Evolutionary conservation across 2,888 invertebrate species (phyloP).

Genomic region (Crocallis elinguaria): DNA sequence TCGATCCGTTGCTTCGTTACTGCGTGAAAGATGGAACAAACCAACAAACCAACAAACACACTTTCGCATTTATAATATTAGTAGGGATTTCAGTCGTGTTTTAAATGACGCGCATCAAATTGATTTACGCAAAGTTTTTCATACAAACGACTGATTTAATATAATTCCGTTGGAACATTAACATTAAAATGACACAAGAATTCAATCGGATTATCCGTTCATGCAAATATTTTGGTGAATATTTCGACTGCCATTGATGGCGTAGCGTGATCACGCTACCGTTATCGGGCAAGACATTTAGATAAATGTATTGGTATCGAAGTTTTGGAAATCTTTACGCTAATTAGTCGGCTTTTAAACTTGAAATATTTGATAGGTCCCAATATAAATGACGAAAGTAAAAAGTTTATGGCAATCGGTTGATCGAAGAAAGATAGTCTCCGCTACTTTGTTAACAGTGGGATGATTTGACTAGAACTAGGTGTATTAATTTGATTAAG

Average conservation of each 20-base stretch:
- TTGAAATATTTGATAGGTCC: constrained; percentile 24
- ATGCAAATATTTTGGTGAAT: constrained; percentile 35
- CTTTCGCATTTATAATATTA: too few species aligned
- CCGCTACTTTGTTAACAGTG: constrained; percentile 3
- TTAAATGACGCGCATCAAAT: constrained; percentile 28
- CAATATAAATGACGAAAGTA: constrained; percentile 25
- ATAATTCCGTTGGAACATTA: constrained; percentile 38
- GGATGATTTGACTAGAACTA: background rate
- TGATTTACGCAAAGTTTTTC: constrained; percentile 36
- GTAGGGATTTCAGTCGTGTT: constrained; percentile 9
- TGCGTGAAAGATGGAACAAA: too few species aligned
- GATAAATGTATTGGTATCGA: constrained; percentile 26
- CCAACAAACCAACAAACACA: too few species aligned
- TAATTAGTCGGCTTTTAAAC: constrained; percentile 30
- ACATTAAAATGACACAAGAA: constrained; percentile 38
- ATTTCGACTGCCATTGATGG: constrained; percentile 30
- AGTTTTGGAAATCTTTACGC: constrained; percentile 22
- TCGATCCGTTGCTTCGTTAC: too few species aligned
- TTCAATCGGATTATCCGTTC: constrained; percentile 32
- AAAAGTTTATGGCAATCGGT: constrained; percentile 17
- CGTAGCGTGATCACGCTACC: constrained; percentile 47
- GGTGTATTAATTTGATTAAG: constrained; percentile 4
- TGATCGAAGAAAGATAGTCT: constrained; percentile 6
- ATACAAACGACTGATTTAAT: constrained; percentile 39
- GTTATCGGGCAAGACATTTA: constrained; percentile 28